Base-by-base conservation (phyloP, 2,888 invertebrate genomes). In the Pristionchus entomophagus region DNA sequence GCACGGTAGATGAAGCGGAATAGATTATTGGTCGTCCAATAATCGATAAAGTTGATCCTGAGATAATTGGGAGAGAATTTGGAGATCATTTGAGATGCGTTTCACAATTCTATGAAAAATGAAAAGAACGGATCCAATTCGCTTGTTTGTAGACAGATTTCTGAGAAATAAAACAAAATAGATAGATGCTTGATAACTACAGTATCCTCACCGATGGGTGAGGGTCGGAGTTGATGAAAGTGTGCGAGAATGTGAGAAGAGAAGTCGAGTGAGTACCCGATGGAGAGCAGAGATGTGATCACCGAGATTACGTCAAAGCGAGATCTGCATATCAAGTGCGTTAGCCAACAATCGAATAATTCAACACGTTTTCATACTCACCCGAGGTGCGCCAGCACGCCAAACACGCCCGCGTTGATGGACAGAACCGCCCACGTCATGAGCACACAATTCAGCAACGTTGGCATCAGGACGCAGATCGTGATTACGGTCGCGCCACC, bases 191-290 rank as follows among this genome's bases (percentile, higher is more conserved):
- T n/a, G n/a, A n/a, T 10, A 69, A 35, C 17, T 41, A 29, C 8
- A 4, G 10, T 12, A 51, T 32, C 3, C 49, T 17, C 22, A 84
- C 65, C 65, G 26, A 69, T 82, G 10, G 82, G 82, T 0, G 82
- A 82, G 5, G 82, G 82, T n/a, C 82, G 35, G 10, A 84, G 32
- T 32, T 84, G 84, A 38, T 84, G 84, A 32, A 77, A 85, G 32
- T 85, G 85, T 3, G 73, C 73, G 17, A 85, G 53, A n/a, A 88
- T 56, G 69, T 88, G 88, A 2, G 87, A 80, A 29, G 81, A 73
- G 77, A 86, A 88, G 53, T 88, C 88, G 26, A 88, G 85, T 6
- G 87, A 88, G 65, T 88, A 88, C 22, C 88, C 88, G 65, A 88
- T 86, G 32, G 86, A 82, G 14, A 88, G 78, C 53, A 88, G 82